Percentiles rank a stretch among this genome's conserved stretches.
Evolutionary conservation across 2,888 invertebrate genomes (phyloP).

Genomic region (Lithophane socia): DNA sequence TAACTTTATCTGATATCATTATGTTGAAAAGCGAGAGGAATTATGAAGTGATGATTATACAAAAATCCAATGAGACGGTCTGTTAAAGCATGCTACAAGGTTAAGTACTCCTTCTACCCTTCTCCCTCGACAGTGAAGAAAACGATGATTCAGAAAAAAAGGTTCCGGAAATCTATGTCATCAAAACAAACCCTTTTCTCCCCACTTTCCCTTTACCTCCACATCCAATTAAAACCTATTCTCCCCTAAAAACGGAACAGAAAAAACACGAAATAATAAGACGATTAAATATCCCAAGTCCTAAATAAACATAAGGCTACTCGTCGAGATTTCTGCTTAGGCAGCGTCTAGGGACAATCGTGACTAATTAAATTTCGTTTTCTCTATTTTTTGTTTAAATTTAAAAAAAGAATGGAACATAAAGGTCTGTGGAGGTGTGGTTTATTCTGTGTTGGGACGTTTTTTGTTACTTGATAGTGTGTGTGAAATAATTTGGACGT

Average conservation of each 20-base stretch:
- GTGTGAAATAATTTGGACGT: not conserved
- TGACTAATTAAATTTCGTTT: constrained; percentile 71
- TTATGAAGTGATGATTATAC: too few species aligned
- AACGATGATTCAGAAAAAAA: constrained; percentile 36
- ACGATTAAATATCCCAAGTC: constrained; percentile 61
- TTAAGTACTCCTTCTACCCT: too few species aligned
- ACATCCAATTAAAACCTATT: constrained; percentile 48
- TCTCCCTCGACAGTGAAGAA: constrained; percentile 6
- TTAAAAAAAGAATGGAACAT: constrained; percentile 57
- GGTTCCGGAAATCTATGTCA: constrained; percentile 38
- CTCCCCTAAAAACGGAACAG: constrained; percentile 13
- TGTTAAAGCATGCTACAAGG: not conserved
- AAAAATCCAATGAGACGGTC: too few species aligned
- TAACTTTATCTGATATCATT: too few species aligned
- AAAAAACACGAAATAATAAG: constrained; percentile 62
- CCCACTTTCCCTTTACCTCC: constrained; percentile 7
- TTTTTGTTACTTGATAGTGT: constrained; percentile 17
- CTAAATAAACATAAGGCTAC: constrained; percentile 68
- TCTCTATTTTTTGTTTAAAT: constrained; percentile 63
- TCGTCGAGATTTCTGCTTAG: constrained; percentile 62
- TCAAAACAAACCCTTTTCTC: constrained; percentile 45
- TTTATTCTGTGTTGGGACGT: constrained; percentile 50
- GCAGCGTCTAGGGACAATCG: constrained; percentile 61
- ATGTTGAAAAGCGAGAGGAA: too few species aligned
- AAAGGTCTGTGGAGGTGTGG: constrained; percentile 35